A percentile compares a stretch with the other conserved stretches of the same genome.
Conservation (phyloP, 2,888 invertebrate species). For the Drosophila recens region DNA sequence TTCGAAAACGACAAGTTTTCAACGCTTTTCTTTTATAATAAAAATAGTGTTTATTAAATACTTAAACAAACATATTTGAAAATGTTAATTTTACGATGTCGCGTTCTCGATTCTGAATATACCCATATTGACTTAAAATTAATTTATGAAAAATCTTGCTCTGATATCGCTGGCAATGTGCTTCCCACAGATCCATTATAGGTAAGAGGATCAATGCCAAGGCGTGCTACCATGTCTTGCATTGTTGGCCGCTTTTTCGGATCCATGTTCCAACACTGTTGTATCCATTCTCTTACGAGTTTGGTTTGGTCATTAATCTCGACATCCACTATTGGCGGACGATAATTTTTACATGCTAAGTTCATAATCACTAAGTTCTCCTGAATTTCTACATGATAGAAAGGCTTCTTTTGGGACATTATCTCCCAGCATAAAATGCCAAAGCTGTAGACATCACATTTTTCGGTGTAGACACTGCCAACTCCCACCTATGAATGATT, state of each 20-base stretch:
- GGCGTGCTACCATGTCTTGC: not conserved
- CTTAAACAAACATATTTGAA: no score
- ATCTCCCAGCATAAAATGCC: slow-evolving; percentile 51
- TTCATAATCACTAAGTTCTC: fast-evolving
- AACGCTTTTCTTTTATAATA: no score
- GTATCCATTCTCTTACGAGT: not conserved
- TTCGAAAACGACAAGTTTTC: no score
- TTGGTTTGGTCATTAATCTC: not conserved
- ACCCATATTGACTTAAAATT: no score
- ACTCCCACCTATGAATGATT: slow-evolving; percentile 2
- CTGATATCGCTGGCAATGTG: not conserved
- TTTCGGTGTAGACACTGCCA: not conserved
- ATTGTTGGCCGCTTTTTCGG: slow-evolving; percentile 18
- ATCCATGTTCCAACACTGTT: slow-evolving; percentile 44
- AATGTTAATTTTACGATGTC: no score
- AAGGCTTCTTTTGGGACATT: slow-evolving; percentile 29
- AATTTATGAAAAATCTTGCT: not conserved
- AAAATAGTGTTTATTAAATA: no score
- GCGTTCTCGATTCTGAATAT: no score
- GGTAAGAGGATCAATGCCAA: not conserved
- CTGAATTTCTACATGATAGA: not conserved
- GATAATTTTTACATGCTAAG: not conserved
- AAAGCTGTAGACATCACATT: slow-evolving; percentile 54
- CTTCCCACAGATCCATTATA: not conserved
- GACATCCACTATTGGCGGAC: slow-evolving; percentile 15